Conservation (phyloP, 2,113 vertebrate species). For the Eupsittula cactorum region DNA sequence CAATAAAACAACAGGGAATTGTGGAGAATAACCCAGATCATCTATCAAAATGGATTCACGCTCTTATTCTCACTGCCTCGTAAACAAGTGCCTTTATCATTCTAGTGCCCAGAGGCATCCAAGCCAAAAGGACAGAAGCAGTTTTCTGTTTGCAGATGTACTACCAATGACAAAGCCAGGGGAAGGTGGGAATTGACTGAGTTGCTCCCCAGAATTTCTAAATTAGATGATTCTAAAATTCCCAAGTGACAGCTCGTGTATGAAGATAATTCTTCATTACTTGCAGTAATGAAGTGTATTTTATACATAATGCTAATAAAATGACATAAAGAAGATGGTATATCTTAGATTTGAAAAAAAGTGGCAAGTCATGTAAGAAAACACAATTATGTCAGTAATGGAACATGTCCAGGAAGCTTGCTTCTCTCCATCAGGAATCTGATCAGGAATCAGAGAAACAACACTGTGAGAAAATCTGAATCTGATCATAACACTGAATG, state of each 20-base stretch:
- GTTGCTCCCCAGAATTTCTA: constrained; percentile 40
- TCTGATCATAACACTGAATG: neutral
- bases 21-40: constrained; percentile 50
- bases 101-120: constrained; percentile 23
- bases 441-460: neutral
- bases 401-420: neutral
- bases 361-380: neutral
- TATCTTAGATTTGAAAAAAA: constrained; percentile 38
- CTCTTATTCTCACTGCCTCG: constrained; percentile 48
- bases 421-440: neutral
- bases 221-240: constrained; percentile 59
- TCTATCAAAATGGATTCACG: constrained; percentile 66
- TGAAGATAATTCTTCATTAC: constrained; percentile 56
- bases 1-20: constrained; percentile 71
- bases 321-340: neutral
- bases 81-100: constrained; percentile 58
- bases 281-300: constrained; percentile 29
- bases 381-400: neutral
- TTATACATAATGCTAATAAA: constrained; percentile 55
- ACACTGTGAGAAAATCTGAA: neutral
- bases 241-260: constrained; percentile 39
- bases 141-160: constrained; percentile 11
- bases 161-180: constrained; percentile 28
- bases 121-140: constrained; percentile 64
- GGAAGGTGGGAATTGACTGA: constrained; percentile 12